These are phyloP conservation scores for Heliconius sara DNA, from an alignment of 2,888 invertebrate species.

Conservation along the genomic window DNA sequence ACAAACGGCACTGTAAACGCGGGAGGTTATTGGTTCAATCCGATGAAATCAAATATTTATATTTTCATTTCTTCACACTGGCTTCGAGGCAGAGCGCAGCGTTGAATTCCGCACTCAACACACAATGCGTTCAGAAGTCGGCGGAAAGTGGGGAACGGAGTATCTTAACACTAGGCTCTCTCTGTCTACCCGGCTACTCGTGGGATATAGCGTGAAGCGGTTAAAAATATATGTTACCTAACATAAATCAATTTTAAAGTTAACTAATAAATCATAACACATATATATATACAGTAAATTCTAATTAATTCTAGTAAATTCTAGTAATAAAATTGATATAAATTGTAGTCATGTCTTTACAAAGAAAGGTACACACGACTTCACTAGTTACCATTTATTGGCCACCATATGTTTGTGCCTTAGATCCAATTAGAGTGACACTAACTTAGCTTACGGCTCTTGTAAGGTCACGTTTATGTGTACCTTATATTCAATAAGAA, in stretches of 20 bases:
- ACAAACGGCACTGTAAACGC: too few species aligned
- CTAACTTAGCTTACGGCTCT: constrained; percentile 37
- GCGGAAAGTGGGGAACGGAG: too few species aligned
- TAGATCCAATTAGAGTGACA: constrained; percentile 46
- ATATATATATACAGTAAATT: neutral
- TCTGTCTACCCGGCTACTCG: too few species aligned
- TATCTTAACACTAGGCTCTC: too few species aligned
- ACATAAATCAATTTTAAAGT: neutral
- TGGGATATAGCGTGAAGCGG: neutral
- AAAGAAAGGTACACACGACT: neutral
- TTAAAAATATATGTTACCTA: too few species aligned
- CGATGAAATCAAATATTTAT: too few species aligned
- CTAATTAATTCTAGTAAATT: neutral
- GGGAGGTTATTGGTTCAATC: too few species aligned
- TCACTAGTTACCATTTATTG: constrained; percentile 8
- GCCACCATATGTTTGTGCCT: constrained; percentile 35
- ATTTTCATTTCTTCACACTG: too few species aligned
- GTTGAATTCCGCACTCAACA: too few species aligned
- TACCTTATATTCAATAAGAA: constrained; percentile 40
- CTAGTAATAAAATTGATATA: neutral
- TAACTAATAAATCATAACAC: neutral
- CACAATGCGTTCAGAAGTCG: too few species aligned
- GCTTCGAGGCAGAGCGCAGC: too few species aligned
- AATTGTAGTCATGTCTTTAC: neutral
- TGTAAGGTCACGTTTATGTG: constrained; percentile 37